Evolutionary conservation across 2,888 invertebrate genomes (phyloP), one percentile per base, ranked within the genome.

Genomic region (Dicycla oo): DNA sequence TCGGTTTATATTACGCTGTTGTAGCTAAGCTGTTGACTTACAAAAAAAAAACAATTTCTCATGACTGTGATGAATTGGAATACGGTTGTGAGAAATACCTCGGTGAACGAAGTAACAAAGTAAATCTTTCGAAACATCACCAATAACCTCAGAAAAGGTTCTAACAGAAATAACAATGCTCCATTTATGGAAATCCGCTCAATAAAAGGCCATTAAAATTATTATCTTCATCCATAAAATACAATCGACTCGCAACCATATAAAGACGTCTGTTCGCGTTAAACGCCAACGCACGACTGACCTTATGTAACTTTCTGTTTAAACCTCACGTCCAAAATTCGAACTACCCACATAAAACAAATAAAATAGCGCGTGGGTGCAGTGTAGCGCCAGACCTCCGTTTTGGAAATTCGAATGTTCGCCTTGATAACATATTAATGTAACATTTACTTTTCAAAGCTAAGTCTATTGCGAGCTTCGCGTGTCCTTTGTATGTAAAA

Each of bases 281-380:
- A 63, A 75, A 84, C 90, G 87, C 91, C 92, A 87, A 90, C 91
- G 87, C 90, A 70, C 72, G 76, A 89, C 75, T 89, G 86, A 85
- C 80, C 83, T 83, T 64, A 82, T 76, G 71, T 80, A 75, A 72
- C 73, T 75, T 77, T 82, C 81, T 78, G 80, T 83, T 76, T 63
- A 72, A 85, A 80, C 72, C 45, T 72, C 54, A 64, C 70, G 62
- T 83, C 86, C 82, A 73, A 87, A 83, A 84, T 84, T 82, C 71
- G 40, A 82, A 82, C 86, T 86, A 86, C 86, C 86, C 84, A 87
- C 87, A 66, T 84, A 54, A 77, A 68, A 75, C 78, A 85, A 86
- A 87, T 78, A 80, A 81, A 69, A 57, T 53, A 10, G 2, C 15
- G 72, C 70, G 86, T 87, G 69, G 86, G 86, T 30, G 64, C 70